These are phyloP conservation scores for Numida meleagris DNA, from an alignment of 2,113 vertebrate genomes.

Conservation along the genomic window DNA sequence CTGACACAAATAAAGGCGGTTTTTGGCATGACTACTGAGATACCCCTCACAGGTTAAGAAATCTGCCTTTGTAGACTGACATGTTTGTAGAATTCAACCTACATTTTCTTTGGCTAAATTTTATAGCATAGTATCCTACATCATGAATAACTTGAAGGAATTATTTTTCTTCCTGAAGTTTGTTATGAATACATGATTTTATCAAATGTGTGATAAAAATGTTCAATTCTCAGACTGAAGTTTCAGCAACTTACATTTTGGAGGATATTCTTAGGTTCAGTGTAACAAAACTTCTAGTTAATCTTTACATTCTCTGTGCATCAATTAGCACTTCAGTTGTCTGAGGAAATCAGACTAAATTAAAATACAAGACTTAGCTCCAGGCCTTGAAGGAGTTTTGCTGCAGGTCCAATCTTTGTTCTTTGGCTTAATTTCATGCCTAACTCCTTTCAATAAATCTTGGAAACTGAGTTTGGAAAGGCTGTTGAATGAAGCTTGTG, in stretches of 20 bases:
- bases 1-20: neutral
- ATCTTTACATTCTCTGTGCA: neutral
- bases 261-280: rapidly evolving
- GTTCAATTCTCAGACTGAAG: neutral
- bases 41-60: neutral
- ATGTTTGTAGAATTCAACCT: neutral
- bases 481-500: neutral
- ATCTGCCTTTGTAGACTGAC: neutral
- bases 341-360: conserved; percentile 9
- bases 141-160: neutral
- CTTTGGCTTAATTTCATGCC: neutral
- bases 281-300: neutral
- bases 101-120: neutral
- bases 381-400: neutral
- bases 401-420: neutral
- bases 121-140: neutral
- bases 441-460: neutral
- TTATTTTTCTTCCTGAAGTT: neutral
- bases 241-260: neutral
- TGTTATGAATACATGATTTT: neutral
- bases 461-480: neutral
- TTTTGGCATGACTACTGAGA: neutral
- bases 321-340: neutral
- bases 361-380: neutral
- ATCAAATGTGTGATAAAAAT: neutral